These are phyloP conservation scores for Nomada hirtipes DNA, from an alignment of 2,888 invertebrate genomes.

Conservation along the genomic window DNA sequence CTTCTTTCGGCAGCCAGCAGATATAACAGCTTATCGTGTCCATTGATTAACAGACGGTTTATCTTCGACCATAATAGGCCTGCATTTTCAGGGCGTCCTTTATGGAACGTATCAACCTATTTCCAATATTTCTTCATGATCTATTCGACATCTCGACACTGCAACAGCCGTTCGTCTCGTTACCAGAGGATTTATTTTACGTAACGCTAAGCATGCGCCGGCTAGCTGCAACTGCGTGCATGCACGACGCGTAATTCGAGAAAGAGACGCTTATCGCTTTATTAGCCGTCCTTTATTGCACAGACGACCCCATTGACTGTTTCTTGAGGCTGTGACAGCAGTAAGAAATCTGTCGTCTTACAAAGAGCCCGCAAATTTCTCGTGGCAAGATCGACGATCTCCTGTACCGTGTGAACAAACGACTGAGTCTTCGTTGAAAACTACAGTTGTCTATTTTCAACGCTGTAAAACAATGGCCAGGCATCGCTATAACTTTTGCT, in stretches of 20 bases:
- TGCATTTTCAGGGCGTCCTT: neutral
- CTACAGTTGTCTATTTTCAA: neutral
- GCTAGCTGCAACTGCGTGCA: slow-evolving; percentile 47
- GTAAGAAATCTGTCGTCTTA: slow-evolving; percentile 7
- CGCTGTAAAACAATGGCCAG: no score
- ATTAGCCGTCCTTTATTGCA: slow-evolving; percentile 67
- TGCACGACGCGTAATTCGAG: slow-evolving; percentile 59
- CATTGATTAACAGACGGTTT: neutral
- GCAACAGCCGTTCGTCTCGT: slow-evolving; percentile 10
- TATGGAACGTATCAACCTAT: neutral
- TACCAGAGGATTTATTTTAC: slow-evolving; percentile 61
- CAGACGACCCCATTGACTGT: slow-evolving; percentile 52
- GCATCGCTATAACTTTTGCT: no score
- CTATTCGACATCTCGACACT: neutral
- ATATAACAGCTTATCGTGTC: neutral
- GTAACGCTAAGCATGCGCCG: slow-evolving; percentile 60
- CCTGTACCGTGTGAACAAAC: neutral
- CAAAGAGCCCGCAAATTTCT: neutral
- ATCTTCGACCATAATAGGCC: neutral
- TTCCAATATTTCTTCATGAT: neutral
- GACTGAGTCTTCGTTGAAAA: neutral
- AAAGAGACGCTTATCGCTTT: slow-evolving; percentile 65
- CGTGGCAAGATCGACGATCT: neutral
- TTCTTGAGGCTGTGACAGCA: slow-evolving; percentile 6
- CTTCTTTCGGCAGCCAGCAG: neutral